Evolutionary conservation across 2,113 vertebrate species (phyloP).

Genomic region (Etia nguti): DNA sequence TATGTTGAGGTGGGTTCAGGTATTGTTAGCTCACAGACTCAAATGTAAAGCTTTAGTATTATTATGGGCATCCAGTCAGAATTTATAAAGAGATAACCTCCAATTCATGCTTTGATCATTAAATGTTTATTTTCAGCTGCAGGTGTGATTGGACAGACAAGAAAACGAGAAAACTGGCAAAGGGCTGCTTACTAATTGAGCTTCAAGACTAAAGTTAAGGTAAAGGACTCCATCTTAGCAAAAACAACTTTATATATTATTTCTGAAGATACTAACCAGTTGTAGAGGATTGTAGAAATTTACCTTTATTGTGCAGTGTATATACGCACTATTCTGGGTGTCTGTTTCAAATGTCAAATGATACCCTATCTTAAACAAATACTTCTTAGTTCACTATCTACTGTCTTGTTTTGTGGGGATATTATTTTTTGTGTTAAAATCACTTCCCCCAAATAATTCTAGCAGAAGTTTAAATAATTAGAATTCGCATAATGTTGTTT

Average conservation of each 20-base stretch:
- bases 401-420: neutral
- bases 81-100: neutral
- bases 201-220: neutral
- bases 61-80: neutral
- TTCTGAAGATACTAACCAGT: neutral
- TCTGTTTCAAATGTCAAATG: too few species aligned
- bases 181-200: neutral
- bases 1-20: neutral
- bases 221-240: neutral
- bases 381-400: neutral
- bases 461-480: neutral
- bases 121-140: neutral
- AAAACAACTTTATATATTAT: neutral
- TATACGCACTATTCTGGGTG: too few species aligned
- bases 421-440: neutral
- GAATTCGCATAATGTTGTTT: neutral
- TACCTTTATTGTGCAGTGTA: neutral
- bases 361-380: too few species aligned
- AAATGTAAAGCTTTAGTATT: neutral
- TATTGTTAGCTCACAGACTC: neutral
- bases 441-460: neutral
- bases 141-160: neutral
- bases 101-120: neutral
- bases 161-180: neutral
- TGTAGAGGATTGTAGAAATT: neutral